Conservation (phyloP, 2,888 invertebrate genomes). For the Corythucha ciliata region DNA sequence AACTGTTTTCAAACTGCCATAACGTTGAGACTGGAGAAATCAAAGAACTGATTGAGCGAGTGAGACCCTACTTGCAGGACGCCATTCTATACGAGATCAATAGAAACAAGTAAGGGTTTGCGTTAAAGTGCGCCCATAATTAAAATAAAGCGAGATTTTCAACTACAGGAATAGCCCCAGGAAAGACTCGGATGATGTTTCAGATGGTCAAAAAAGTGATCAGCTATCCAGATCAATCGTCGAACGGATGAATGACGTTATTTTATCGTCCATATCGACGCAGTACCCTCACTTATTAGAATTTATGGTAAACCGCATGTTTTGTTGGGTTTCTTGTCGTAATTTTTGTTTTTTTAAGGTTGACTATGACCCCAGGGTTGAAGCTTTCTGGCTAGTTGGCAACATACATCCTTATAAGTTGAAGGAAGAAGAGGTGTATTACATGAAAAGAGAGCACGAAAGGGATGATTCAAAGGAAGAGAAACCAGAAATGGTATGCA, state of each 20-base stretch:
- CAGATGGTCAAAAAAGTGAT: no score
- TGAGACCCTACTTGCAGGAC: slow-evolving; percentile 55
- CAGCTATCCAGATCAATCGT: slow-evolving; percentile 47
- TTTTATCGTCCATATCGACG: slow-evolving; percentile 51
- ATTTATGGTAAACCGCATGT: slow-evolving; percentile 53
- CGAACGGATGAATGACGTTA: slow-evolving; percentile 59
- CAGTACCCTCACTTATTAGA: slow-evolving; percentile 54
- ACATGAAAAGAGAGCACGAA: slow-evolving; percentile 28
- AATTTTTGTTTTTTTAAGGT: slow-evolving; percentile 50
- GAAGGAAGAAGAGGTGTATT: slow-evolving; percentile 26
- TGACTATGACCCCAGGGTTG: slow-evolving; percentile 67
- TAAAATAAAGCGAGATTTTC: no score
- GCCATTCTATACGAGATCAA: slow-evolving; percentile 54
- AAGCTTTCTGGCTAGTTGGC: slow-evolving; percentile 79
- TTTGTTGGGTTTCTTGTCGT: background rate
- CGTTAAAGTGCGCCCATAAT: background rate
- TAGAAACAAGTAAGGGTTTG: no score
- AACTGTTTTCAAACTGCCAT: slow-evolving; percentile 45
- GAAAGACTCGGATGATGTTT: no score
- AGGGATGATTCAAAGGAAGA: slow-evolving; percentile 25
- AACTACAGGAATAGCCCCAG: no score
- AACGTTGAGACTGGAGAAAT: slow-evolving; percentile 42
- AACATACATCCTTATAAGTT: slow-evolving; percentile 53
- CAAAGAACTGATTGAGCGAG: slow-evolving; percentile 44
- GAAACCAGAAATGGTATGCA: slow-evolving; percentile 39